These are phyloP conservation scores for Trachops cirrhosus DNA, from an alignment of 2,797 vertebrate genomes.

Conservation along the genomic window DNA sequence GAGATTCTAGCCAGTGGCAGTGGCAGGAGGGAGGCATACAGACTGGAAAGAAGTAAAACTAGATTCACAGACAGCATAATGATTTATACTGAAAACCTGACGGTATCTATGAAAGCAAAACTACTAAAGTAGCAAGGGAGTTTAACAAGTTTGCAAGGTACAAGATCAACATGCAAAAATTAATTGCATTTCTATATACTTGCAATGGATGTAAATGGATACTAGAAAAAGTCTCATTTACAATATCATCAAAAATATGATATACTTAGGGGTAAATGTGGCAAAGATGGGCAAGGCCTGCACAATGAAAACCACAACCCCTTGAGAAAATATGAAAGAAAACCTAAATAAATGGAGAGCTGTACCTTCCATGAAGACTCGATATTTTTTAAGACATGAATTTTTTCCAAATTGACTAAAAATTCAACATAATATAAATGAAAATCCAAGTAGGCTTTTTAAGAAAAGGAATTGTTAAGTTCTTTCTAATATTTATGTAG, in stretches of 20 bases:
- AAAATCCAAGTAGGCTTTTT: neutral
- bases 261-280: neutral
- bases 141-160: neutral
- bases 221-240: neutral
- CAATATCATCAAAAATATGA: neutral
- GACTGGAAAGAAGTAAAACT: neutral
- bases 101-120: neutral
- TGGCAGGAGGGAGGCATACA: neutral
- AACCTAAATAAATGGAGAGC: neutral
- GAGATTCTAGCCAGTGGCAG: neutral
- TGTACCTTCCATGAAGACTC: neutral
- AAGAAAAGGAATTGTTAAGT: neutral
- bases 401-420: neutral
- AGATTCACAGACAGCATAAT: neutral
- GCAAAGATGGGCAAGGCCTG: neutral
- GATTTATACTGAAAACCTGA: neutral
- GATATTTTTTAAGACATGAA: neutral
- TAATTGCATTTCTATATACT: neutral
- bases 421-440: neutral
- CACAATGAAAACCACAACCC: neutral
- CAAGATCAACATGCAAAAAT: neutral
- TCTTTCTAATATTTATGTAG: neutral
- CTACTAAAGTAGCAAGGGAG: neutral
- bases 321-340: neutral
- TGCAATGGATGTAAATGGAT: neutral